Evolutionary conservation across 2,797 vertebrate species (phyloP), one percentile per base, ranked within the genome.

Genomic region (Gallinago stenura): DNA sequence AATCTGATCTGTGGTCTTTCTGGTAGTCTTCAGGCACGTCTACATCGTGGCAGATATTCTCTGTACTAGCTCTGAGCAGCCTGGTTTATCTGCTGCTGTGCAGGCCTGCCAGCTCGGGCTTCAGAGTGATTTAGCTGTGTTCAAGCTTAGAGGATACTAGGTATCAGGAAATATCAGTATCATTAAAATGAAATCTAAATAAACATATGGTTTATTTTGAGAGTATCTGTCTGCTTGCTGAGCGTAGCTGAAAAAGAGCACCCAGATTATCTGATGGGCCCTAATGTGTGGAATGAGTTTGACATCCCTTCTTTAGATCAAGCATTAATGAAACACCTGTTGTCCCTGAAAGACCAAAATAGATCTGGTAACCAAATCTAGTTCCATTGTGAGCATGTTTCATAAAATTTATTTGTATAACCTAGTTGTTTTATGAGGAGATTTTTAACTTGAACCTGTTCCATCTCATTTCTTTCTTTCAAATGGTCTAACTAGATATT

Each of bases 391-490:
- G 7, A 92, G 17, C 43, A 26, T 61, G 51, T 90, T 89, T 66
- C 60, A 68, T 83, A 53, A 72, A 93, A 73, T 7, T 10, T 87
- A 35, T 90, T 93, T 76, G 31, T 62, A 41, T 75, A 53, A 83
- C 72, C 61, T 82, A 2, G 4, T 90, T 58, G 25, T 45, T 95
- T 84, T 87, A 76, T 35, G 50, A 69, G 76, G 50, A 86, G 43
- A 39, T 82, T 83, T 89, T 90, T 87, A 39, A 45, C 33, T 80
- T 93, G 43, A 60, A 81, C 19, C 13, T 90, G 18, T 93, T 94
- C 66, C 35, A 77, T 93, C 30, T 91, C 13, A 45, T 95, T 86
- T 90, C 9, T 65, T 80, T 57, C 39, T 76, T 95, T 68, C 21
- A 65, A 80, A 31, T 82, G 80, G 82, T 90, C 77, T 73, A 13